Evolutionary conservation across 2,797 vertebrate species (phyloP).

Genomic region (Melanotaenia nigrans): DNA sequence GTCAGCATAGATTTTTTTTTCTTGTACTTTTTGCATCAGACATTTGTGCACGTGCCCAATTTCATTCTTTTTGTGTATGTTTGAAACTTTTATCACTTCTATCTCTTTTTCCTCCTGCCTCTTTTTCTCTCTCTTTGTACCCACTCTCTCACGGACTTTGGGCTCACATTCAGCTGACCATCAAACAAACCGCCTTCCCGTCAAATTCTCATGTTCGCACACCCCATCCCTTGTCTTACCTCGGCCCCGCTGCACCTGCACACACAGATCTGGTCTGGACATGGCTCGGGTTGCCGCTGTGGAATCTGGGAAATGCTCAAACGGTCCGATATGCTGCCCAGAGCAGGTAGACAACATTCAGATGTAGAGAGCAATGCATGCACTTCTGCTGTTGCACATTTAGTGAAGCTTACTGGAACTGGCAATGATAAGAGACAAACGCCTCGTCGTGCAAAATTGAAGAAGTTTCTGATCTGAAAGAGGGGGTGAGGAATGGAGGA

Average conservation of each 20-base stretch:
- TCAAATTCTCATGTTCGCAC: slow-evolving; percentile 45
- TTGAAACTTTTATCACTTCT: slow-evolving; percentile 38
- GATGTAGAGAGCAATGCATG: slow-evolving; percentile 30
- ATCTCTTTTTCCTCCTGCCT: slow-evolving; percentile 18
- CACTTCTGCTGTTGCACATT: neutral
- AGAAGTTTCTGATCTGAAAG: neutral
- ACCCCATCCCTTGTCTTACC: slow-evolving; percentile 43
- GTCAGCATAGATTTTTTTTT: neutral
- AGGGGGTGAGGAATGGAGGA: neutral
- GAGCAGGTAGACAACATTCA: slow-evolving; percentile 55
- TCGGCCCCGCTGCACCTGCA: slow-evolving; percentile 76
- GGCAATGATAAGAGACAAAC: neutral
- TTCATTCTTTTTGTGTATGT: slow-evolving; percentile 39
- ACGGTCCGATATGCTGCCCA: slow-evolving; percentile 47
- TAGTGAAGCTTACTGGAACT: neutral
- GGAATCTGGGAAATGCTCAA: slow-evolving; percentile 83
- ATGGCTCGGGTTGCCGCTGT: slow-evolving; percentile 77
- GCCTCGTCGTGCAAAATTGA: neutral
- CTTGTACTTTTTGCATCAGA: neutral
- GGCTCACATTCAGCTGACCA: slow-evolving; percentile 7
- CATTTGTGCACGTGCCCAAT: slow-evolving; percentile 2
- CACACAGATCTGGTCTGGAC: slow-evolving; percentile 67
- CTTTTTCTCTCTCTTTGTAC: neutral
- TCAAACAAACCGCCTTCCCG: slow-evolving; percentile 3
- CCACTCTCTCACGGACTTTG: neutral